Percentiles rank a stretch among this genome's conserved stretches.
These are phyloP conservation scores for Leuciscus idus DNA, from an alignment of 2,113 vertebrate species.

Conservation along the genomic window DNA sequence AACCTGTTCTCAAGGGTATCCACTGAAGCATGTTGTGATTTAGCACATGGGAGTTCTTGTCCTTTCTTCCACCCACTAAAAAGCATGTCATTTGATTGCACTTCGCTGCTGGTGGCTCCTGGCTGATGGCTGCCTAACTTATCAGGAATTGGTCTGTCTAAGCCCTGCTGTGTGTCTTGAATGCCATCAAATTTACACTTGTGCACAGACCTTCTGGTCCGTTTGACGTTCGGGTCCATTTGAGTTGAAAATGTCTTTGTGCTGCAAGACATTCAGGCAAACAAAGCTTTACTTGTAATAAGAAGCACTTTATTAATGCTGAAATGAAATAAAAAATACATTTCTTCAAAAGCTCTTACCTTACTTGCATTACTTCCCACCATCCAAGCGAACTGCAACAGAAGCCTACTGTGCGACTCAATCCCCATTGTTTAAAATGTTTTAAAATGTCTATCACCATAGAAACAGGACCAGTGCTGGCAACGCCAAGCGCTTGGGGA, in stretches of 20 bases:
- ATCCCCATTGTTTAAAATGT: slow-evolving; percentile 52
- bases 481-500: background rate
- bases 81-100: slow-evolving; percentile 5
- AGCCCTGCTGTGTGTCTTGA: background rate
- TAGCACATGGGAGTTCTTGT: background rate
- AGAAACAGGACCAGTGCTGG: slow-evolving; percentile 44
- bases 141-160: slow-evolving; percentile 16
- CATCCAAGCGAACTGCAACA: slow-evolving; percentile 33
- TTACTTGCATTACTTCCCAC: slow-evolving; percentile 13
- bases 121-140: slow-evolving; percentile 6
- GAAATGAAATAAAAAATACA: background rate
- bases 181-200: background rate
- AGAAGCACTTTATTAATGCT: background rate
- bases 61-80: background rate
- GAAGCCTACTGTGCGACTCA: slow-evolving; percentile 25
- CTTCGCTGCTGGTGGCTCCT: slow-evolving; percentile 12
- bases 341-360: slow-evolving; percentile 48
- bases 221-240: background rate
- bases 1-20: background rate
- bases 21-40: background rate
- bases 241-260: background rate
- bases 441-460: slow-evolving; percentile 56
- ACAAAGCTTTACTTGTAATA: background rate
- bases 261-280: background rate
- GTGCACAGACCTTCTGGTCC: background rate